Evolutionary conservation across 1,140 invertebrate species (phyloP).

Genomic region (Neuroterus valhalla): DNA sequence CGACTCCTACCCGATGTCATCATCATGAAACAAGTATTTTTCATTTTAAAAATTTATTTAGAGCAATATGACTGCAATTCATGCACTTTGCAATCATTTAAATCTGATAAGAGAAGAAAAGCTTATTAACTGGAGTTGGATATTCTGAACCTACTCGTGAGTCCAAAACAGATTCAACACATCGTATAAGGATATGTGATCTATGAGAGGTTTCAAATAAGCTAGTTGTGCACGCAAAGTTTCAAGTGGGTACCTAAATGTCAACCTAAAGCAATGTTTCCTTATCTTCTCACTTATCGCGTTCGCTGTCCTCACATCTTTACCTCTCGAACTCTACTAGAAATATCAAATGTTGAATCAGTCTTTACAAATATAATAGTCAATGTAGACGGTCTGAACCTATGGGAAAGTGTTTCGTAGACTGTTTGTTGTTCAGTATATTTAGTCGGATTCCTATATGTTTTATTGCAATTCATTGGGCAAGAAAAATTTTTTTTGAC

Average conservation of each 20-base stretch:
- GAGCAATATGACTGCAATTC: background rate
- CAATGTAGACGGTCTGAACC: no score
- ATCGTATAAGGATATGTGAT: background rate
- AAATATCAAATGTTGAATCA: slow-evolving; percentile 6
- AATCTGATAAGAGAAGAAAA: slow-evolving; percentile 13
- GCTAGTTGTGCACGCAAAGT: background rate
- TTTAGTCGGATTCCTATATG: no score
- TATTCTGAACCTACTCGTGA: background rate
- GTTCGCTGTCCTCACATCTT: slow-evolving; percentile 34
- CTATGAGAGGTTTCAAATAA: slow-evolving; percentile 13
- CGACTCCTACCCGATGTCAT: background rate
- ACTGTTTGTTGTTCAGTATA: no score
- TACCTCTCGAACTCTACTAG: background rate
- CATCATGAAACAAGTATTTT: background rate
- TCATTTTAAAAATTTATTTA: background rate
- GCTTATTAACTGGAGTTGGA: slow-evolving; percentile 9
- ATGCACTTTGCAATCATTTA: slow-evolving; percentile 16
- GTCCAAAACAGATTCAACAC: background rate
- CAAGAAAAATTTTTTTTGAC: no score
- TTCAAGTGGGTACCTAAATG: slow-evolving; percentile 7
- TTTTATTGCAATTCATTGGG: no score
- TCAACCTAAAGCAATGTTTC: slow-evolving; percentile 36
- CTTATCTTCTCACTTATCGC: slow-evolving; percentile 40
- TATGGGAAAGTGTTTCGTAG: no score
- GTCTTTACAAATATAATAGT: no score